phyloP scores from a whole-genome alignment of 2,113 vertebrate genomes.

The Alethe diademata region DNA sequence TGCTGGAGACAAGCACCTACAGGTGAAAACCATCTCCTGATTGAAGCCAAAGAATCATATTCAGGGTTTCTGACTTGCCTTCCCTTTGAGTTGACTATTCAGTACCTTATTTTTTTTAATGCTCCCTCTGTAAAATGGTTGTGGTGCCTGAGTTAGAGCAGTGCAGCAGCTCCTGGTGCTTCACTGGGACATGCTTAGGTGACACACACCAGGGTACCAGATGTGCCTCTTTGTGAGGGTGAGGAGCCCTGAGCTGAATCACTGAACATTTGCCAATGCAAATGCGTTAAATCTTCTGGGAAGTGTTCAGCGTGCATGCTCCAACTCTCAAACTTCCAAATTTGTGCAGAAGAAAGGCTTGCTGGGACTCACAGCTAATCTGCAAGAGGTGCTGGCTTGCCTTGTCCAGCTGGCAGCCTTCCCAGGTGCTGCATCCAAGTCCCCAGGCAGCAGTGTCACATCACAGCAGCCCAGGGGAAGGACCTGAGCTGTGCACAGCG shows the following conservation, averaged over 20 bases:
- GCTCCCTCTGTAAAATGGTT: rapidly evolving
- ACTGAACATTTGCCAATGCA: background rate
- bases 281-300: background rate
- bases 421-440: background rate
- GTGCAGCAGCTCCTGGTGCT: background rate
- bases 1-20: background rate
- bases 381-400: background rate
- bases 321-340: background rate
- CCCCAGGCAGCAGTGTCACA: background rate
- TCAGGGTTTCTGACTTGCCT: background rate
- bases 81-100: background rate
- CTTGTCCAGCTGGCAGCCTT: background rate
- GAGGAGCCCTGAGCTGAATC: background rate
- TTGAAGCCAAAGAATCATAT: background rate
- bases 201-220: background rate
- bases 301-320: rapidly evolving
- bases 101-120: background rate
- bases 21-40: background rate
- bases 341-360: background rate
- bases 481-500: background rate
- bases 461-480: background rate
- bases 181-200: background rate
- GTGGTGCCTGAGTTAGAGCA: background rate
- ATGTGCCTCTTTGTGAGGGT: background rate
- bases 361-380: background rate